Conservation (phyloP, 2,888 invertebrate species). For the Ferdinandea cuprea region DNA sequence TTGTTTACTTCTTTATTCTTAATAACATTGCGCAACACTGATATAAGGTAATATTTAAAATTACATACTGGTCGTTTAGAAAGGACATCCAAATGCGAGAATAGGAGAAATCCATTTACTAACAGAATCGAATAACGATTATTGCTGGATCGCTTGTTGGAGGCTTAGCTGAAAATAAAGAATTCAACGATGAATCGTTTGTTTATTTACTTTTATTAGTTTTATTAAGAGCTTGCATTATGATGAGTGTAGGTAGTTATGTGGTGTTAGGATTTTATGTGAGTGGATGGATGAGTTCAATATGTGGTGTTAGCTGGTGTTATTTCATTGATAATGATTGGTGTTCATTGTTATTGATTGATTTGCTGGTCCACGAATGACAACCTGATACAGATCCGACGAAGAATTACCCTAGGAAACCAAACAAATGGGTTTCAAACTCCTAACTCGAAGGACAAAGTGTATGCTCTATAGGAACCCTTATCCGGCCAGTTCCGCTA, state of each 20-base stretch:
- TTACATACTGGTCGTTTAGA: constrained; percentile 68
- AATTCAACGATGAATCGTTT: constrained; percentile 4
- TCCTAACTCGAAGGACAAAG: too few relatives aligned
- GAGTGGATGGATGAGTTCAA: constrained; percentile 9
- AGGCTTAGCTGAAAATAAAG: constrained; percentile 57
- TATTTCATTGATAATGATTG: too few relatives aligned
- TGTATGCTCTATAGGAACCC: too few relatives aligned
- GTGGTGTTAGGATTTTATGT: constrained; percentile 25
- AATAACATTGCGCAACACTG: constrained; percentile 68
- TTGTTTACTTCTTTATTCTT: constrained; percentile 54
- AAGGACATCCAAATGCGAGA: constrained; percentile 67
- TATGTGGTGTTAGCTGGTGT: background rate
- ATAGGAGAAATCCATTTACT: constrained; percentile 62
- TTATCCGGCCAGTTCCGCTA: too few relatives aligned
- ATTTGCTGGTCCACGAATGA: too few relatives aligned
- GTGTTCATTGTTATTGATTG: too few relatives aligned
- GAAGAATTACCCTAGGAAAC: too few relatives aligned
- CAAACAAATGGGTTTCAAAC: too few relatives aligned
- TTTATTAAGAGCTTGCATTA: constrained; percentile 4
- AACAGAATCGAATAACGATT: constrained; percentile 51
- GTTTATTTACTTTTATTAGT: background rate
- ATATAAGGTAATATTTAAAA: constrained; percentile 57
- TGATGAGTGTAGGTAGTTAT: too few relatives aligned
- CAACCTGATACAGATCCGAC: too few relatives aligned
- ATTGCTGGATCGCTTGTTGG: constrained; percentile 62